Conservation (phyloP, 37 sponge, comb jelly and placozoan species). For the Hormiphora californensis region DNA sequence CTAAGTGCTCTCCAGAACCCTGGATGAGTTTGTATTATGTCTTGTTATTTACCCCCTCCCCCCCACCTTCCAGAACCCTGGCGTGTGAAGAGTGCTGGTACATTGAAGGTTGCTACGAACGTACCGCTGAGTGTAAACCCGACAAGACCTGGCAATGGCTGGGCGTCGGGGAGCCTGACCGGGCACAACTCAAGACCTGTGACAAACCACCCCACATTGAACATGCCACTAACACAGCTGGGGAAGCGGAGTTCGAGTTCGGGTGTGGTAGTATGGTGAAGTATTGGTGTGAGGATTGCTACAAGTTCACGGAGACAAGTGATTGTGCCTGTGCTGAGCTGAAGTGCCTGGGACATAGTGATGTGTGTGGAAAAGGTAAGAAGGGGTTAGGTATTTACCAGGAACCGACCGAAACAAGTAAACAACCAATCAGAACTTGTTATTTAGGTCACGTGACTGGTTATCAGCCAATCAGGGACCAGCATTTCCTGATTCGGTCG, state of each 20-base stretch:
- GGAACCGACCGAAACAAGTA: too few species aligned
- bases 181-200: not conserved
- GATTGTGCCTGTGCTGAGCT: conserved; percentile 29
- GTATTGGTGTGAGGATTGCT: conserved; percentile 51
- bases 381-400: too few species aligned
- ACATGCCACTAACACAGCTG: conserved; percentile 3
- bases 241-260: not conserved
- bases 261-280: not conserved
- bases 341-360: not conserved
- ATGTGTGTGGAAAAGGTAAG: not conserved
- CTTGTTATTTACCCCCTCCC: too few species aligned
- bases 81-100: conserved; percentile 28
- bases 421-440: too few species aligned
- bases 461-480: too few species aligned
- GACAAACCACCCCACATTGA: not conserved
- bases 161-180: not conserved
- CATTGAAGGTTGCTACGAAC: not conserved
- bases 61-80: too few species aligned
- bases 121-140: not conserved
- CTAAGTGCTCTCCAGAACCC: too few species aligned
- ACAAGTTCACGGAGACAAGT: not conserved
- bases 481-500: conserved; percentile 1
- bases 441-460: too few species aligned
- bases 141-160: not conserved
- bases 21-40: too few species aligned